Conservation (phyloP, 2,888 invertebrate species). For the Torymus auratus region DNA sequence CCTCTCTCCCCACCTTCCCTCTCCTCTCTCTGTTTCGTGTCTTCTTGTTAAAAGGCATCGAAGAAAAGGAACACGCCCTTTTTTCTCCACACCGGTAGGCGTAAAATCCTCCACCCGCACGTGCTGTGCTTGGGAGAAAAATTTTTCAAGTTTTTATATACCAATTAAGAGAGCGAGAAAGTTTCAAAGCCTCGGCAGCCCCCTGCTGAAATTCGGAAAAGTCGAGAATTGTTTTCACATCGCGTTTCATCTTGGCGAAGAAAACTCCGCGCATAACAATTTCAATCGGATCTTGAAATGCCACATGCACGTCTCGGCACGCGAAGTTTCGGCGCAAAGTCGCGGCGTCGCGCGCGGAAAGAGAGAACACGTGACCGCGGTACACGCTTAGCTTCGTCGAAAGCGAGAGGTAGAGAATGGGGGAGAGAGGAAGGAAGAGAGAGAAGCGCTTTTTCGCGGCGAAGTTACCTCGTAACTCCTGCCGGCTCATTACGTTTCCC, state of each 20-base stretch:
- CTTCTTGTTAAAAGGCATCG: too few species aligned
- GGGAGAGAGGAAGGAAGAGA: slow-evolving; percentile 2
- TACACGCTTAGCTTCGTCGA: slow-evolving; percentile 36
- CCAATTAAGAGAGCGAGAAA: slow-evolving; percentile 37
- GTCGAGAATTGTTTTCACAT: slow-evolving; percentile 56
- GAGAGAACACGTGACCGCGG: slow-evolving; percentile 55
- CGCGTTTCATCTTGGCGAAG: slow-evolving; percentile 37
- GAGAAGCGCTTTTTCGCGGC: slow-evolving; percentile 54
- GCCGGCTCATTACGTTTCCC: slow-evolving; percentile 61
- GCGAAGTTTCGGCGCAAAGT: slow-evolving; percentile 46
- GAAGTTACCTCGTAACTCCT: slow-evolving; percentile 62
- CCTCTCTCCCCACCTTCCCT: too few species aligned
- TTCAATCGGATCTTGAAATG: slow-evolving; percentile 60
- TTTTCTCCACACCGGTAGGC: neutral
- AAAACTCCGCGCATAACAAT: slow-evolving; percentile 58
- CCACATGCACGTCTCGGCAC: slow-evolving; percentile 54
- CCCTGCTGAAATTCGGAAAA: slow-evolving; percentile 19
- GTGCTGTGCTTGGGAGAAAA: neutral
- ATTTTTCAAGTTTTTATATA: slow-evolving; percentile 37
- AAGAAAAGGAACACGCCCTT: too few species aligned
- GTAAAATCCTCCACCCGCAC: neutral
- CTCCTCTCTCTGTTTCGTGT: too few species aligned
- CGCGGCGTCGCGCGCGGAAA: slow-evolving; percentile 3
- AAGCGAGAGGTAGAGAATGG: neutral
- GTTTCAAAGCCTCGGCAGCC: neutral